phyloP scores from a whole-genome alignment of 2,113 vertebrate species.

The Thamnophis sirtalis region DNA sequence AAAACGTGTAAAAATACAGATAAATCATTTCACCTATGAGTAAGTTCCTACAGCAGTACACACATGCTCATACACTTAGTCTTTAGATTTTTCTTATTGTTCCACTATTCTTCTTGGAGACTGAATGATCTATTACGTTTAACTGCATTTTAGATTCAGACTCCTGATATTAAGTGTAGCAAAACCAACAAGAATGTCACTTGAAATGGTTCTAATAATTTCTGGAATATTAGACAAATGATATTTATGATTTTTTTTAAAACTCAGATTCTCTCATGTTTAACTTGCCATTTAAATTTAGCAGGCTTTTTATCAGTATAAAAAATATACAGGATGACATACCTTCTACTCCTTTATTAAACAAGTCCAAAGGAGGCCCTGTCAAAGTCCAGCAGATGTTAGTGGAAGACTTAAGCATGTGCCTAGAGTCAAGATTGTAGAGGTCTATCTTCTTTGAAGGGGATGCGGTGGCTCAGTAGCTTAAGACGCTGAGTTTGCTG shows the following conservation, averaged over 20 bases:
- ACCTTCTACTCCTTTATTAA: not conserved
- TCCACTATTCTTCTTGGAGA: conserved; percentile 48
- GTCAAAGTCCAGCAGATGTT: not conserved
- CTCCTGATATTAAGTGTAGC: conserved; percentile 52
- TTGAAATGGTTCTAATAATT: conserved; percentile 63
- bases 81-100: conserved; percentile 25
- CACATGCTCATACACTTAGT: not conserved
- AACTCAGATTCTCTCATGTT: conserved; percentile 21
- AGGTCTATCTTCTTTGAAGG: too few relatives aligned
- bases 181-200: conserved; percentile 57
- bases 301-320: conserved; percentile 40
- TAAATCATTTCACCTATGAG: not conserved
- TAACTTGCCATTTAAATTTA: conserved; percentile 40
- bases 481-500: too few relatives aligned
- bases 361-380: not conserved
- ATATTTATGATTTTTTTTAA: conserved; percentile 45
- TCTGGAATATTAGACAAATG: conserved; percentile 55
- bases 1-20: not conserved
- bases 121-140: conserved; percentile 39
- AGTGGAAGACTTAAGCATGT: not conserved
- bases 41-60: not conserved
- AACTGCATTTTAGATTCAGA: conserved; percentile 49
- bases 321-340: conserved; percentile 23
- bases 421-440: too few relatives aligned
- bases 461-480: too few relatives aligned